Conservation (phyloP, 2,888 invertebrate species). For the Stictocephala bisonia region DNA sequence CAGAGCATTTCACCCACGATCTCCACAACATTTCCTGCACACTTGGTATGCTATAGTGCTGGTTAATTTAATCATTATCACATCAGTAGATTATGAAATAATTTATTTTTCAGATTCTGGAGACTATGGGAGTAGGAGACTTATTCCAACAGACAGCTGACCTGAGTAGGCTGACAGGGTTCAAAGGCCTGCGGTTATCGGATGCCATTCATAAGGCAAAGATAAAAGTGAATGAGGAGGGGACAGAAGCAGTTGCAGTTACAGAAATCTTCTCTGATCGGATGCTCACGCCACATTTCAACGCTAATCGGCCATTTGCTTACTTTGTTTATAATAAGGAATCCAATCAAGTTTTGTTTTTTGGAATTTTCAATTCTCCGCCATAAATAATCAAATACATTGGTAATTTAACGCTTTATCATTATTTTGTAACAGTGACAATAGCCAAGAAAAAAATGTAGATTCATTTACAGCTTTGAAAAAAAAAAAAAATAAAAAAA, state of each 20-base stretch:
- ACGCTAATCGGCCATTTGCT: conserved; percentile 87
- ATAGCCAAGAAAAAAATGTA: too few relatives aligned
- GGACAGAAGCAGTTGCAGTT: conserved; percentile 88
- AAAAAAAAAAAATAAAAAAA: too few relatives aligned
- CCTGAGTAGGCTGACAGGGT: conserved; percentile 72
- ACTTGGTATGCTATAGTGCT: too few relatives aligned
- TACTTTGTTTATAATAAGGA: conserved; percentile 82
- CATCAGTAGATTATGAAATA: too few relatives aligned
- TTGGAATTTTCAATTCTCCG: conserved; percentile 75
- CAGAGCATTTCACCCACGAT: too few relatives aligned
- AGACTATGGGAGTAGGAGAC: conserved; percentile 76
- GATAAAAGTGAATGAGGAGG: conserved; percentile 77
- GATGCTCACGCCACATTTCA: conserved; percentile 84
- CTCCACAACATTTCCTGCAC: too few relatives aligned
- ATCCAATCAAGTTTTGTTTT: conserved; percentile 74
- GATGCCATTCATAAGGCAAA: conserved; percentile 80
- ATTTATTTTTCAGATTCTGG: conserved; percentile 73
- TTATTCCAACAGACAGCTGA: conserved; percentile 73
- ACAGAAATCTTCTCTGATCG: conserved; percentile 87
- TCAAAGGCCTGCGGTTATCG: conserved; percentile 70
- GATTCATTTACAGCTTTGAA: too few relatives aligned
- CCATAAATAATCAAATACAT: too few relatives aligned
- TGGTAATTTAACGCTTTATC: too few relatives aligned
- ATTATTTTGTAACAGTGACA: too few relatives aligned
- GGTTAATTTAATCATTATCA: too few relatives aligned